Percentiles rank a stretch among this genome's conserved stretches.
phyloP scores from a whole-genome alignment of 2,888 invertebrate species.

The Dinocampus coccinellae region DNA sequence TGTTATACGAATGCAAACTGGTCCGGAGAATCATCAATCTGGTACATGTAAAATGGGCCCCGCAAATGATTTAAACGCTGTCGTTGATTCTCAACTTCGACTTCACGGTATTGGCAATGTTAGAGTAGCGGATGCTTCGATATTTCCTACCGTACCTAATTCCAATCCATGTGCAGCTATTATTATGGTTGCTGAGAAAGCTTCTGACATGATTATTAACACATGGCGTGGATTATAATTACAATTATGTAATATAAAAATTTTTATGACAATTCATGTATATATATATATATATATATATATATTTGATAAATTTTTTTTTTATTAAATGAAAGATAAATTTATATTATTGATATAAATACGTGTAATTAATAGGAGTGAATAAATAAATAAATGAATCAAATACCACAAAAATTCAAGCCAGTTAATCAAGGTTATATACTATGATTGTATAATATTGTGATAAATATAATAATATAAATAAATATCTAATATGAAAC shows the following conservation, averaged over 20 bases:
- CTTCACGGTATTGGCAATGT: slow-evolving; percentile 75
- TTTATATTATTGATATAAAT: background rate
- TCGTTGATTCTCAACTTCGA: slow-evolving; percentile 74
- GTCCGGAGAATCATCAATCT: slow-evolving; percentile 78
- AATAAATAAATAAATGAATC: background rate
- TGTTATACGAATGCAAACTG: slow-evolving; percentile 73
- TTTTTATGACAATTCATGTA: too few relatives aligned
- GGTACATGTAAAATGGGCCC: slow-evolving; percentile 75
- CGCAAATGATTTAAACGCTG: slow-evolving; percentile 69
- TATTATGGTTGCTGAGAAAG: slow-evolving; percentile 82
- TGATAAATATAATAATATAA: background rate
- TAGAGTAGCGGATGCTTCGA: slow-evolving; percentile 78
- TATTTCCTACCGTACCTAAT: slow-evolving; percentile 77
- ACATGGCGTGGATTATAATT: slow-evolving; percentile 66
- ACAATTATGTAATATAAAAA: too few relatives aligned
- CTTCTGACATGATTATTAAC: slow-evolving; percentile 75
- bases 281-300: too few relatives aligned
- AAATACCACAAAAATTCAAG: background rate
- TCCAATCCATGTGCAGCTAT: slow-evolving; percentile 79
- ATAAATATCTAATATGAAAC: background rate
- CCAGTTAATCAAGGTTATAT: background rate
- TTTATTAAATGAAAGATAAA: too few relatives aligned
- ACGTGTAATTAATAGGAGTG: background rate
- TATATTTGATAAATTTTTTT: too few relatives aligned
- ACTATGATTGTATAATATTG: background rate